These are phyloP conservation scores for Perognathus longimembris DNA, from an alignment of 2,113 vertebrate genomes.

Conservation along the genomic window DNA sequence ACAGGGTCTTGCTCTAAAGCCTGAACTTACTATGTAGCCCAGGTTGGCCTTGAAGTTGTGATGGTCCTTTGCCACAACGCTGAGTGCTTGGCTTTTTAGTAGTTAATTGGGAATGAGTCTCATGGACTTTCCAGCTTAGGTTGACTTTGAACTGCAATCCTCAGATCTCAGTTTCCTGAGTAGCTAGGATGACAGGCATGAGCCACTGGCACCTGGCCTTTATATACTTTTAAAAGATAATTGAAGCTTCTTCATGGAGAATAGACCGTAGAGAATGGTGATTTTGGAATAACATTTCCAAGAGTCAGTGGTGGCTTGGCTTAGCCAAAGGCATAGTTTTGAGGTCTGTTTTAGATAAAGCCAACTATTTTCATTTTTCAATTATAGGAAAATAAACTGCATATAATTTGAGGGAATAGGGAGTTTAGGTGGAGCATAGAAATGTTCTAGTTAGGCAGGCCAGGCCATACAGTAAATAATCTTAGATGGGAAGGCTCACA, in stretches of 20 bases:
- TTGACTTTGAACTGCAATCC: too few relatives aligned
- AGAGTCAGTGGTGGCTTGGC: not conserved
- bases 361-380: not conserved
- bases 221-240: not conserved
- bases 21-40: too few relatives aligned
- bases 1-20: too few relatives aligned
- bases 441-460: not conserved
- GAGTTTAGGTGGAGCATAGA: not conserved
- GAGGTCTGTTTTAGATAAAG: conserved; percentile 20
- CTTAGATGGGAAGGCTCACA: not conserved
- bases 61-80: too few relatives aligned
- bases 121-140: too few relatives aligned
- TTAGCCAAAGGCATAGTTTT: not conserved
- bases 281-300: too few relatives aligned
- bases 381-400: conserved; percentile 31
- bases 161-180: too few relatives aligned
- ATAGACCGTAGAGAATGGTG: not conserved
- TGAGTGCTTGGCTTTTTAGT: too few relatives aligned
- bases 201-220: too few relatives aligned
- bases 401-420: not conserved
- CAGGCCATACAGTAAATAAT: not conserved
- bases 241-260: not conserved
- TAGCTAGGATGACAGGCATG: too few relatives aligned
- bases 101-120: too few relatives aligned
- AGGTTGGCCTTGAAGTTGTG: too few relatives aligned